Base-by-base conservation (phyloP, 2,113 vertebrate species). In the Mastomys natalensis region DNA sequence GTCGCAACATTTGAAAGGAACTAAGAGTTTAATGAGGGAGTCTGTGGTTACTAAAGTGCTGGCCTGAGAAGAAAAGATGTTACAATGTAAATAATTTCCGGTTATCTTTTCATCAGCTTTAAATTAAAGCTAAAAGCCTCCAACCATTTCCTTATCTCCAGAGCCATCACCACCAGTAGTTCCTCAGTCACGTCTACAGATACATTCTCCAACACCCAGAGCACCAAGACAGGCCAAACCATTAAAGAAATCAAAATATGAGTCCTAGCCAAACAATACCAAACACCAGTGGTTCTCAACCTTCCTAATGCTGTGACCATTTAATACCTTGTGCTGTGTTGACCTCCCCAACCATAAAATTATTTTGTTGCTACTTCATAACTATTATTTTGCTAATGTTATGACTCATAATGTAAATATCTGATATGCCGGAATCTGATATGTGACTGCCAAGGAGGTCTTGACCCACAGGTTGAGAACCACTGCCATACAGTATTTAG, bases 71-170 rank as follows among this genome's bases (percentile, higher is more conserved):
- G 68, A 76, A 92, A 95, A 96, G 43, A 89, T 87, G 21, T 17
- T 85, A 87, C 37, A 51, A 90, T 76, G 77, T 90, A 90, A 95
- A 60, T 84, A 88, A 88, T 82, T 92, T 89, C 77, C 48, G 78
- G 51, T 55, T 45, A 34, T 34, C 88, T 73, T 82, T 80, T 24
- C 43, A 62, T 22, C 34, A 92, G n/a, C 70, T 85, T 89, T 90
- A 82, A 77, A 64, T 77, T 87, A 53, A 96, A 95, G 89, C n/a
- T 89, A 94, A 90, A 0, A 70, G 2, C 53, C 64, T 93, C 51
- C 88, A n/a, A 16, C 40, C 53, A 40, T 81, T 89, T 87, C 22
- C 74, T 89, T 68, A 74, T 37, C 43, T 96, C 15, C 19, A 70
- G 37, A 45, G 51, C 37, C 68, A 70, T 31, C n/a, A 66, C 1